Evolutionary conservation across 2,888 invertebrate genomes (phyloP).

Genomic region (Temnothorax ravouxi): DNA sequence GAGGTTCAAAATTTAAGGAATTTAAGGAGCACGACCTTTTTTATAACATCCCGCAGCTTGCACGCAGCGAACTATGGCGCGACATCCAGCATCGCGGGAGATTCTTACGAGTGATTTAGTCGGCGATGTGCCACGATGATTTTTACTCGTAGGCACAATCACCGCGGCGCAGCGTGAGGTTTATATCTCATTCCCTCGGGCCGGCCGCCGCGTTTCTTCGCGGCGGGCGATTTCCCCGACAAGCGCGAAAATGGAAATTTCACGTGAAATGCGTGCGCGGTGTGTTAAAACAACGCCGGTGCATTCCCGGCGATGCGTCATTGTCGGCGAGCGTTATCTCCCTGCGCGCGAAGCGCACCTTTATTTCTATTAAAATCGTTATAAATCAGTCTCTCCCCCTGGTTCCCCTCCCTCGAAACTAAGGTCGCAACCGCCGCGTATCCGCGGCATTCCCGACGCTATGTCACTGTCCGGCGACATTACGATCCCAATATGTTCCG

Average conservation of each 20-base stretch:
- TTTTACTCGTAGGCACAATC: conserved; percentile 1
- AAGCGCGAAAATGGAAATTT: conserved; percentile 53
- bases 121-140: neutral
- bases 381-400: conserved; percentile 81
- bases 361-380: conserved; percentile 82
- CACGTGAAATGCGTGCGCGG: conserved; percentile 26
- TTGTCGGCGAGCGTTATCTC: conserved; percentile 76
- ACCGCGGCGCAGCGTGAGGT: neutral
- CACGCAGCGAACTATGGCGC: no score
- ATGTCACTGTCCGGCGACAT: conserved; percentile 76
- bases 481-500: conserved; percentile 81
- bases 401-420: conserved; percentile 32
- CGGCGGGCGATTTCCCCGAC: conserved; percentile 26
- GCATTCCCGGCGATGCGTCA: conserved; percentile 81
- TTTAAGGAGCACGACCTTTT: neutral
- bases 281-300: conserved; percentile 66
- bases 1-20: neutral
- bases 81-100: neutral
- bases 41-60: neutral
- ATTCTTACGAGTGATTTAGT: conserved; percentile 28
- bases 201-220: conserved; percentile 18
- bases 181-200: conserved; percentile 1
- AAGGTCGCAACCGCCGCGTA: conserved; percentile 65
- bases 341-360: conserved; percentile 69
- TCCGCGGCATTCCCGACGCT: conserved; percentile 79